These are phyloP conservation scores for Phrynosoma platyrhinos DNA, from an alignment of 2,113 vertebrate species.

Conservation along the genomic window DNA sequence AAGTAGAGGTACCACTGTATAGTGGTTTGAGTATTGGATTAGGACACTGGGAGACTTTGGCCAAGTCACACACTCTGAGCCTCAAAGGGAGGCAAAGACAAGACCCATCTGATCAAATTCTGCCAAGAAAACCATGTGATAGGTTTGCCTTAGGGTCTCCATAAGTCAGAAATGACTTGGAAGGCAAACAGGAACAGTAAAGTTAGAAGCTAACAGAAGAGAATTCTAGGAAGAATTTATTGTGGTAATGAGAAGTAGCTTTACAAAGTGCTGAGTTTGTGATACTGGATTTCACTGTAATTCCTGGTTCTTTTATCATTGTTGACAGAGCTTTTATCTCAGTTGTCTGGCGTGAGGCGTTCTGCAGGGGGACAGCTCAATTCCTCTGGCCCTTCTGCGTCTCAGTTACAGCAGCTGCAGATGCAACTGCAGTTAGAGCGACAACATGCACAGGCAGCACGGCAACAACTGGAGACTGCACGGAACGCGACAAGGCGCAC, in stretches of 20 bases:
- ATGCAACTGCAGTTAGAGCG: conserved; percentile 98
- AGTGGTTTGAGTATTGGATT: too few species aligned
- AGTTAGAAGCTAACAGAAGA: not conserved
- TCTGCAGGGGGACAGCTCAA: conserved; percentile 97
- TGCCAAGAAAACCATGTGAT: too few species aligned
- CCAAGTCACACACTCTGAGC: too few species aligned
- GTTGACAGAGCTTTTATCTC: conserved; percentile 94
- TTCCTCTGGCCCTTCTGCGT: conserved; percentile 95
- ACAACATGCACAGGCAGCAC: conserved; percentile 95
- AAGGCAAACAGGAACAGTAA: not conserved
- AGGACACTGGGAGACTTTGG: too few species aligned
- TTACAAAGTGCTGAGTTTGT: not conserved
- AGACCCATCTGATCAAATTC: too few species aligned
- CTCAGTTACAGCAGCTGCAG: conserved; percentile 97
- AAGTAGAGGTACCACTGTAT: too few species aligned
- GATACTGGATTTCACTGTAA: not conserved
- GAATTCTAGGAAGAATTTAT: not conserved
- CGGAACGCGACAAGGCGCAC: conserved; percentile 92
- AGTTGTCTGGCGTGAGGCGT: conserved; percentile 96
- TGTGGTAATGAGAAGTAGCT: not conserved
- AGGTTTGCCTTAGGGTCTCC: too few species aligned
- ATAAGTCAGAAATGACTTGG: too few species aligned
- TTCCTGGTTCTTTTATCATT: conserved; percentile 33
- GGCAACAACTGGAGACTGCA: conserved; percentile 95
- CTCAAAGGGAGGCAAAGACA: too few species aligned